A percentile compares a stretch with the other conserved stretches of the same genome.
Conservation (phyloP, 2,888 invertebrate genomes). For the Acanthosoma haemorrhoidale region DNA sequence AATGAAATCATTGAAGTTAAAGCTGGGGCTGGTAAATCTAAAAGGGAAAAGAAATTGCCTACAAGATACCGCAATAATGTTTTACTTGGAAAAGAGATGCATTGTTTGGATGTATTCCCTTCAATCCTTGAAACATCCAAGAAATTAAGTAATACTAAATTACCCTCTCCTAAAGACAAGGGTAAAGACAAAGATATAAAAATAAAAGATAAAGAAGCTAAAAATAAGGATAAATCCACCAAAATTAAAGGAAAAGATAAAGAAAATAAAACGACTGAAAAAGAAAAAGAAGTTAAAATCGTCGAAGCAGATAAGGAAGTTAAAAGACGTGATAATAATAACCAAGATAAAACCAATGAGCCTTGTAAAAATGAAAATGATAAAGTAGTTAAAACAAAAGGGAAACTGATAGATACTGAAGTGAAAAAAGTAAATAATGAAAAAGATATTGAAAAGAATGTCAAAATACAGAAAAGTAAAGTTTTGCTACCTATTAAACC, state of each 20-base stretch:
- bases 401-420: too few relatives aligned
- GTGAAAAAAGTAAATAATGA: too few relatives aligned
- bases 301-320: background rate
- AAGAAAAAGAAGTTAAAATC: background rate
- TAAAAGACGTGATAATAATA: background rate
- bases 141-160: too few relatives aligned
- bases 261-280: background rate
- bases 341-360: background rate
- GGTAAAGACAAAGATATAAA: background rate
- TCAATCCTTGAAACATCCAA: background rate
- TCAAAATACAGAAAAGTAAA: background rate
- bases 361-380: background rate
- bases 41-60: slow-evolving; percentile 17
- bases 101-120: background rate
- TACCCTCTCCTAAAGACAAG: background rate
- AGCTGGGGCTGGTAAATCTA: slow-evolving; percentile 11
- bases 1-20: slow-evolving; percentile 1
- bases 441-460: background rate
- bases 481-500: background rate
- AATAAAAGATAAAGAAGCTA: background rate
- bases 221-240: background rate
- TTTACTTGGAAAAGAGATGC: slow-evolving; percentile 23
- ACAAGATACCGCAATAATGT: slow-evolving; percentile 19
- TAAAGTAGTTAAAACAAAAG: too few relatives aligned
- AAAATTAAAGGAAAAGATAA: background rate